phyloP scores from a whole-genome alignment of 2,888 invertebrate genomes.

The Branchellion lobata region DNA sequence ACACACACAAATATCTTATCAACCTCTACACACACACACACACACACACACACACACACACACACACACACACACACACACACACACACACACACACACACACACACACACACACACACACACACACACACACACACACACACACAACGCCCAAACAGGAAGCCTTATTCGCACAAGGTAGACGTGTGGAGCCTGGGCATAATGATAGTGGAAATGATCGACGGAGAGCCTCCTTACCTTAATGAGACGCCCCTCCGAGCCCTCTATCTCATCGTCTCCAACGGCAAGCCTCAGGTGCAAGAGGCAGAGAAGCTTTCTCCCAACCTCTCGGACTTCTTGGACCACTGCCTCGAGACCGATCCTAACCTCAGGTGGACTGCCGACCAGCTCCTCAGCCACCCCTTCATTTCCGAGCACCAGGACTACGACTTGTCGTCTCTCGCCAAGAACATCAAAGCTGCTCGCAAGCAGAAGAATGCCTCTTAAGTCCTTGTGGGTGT shows the following conservation, averaged over 20 bases:
- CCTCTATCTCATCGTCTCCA: slow-evolving; percentile 49
- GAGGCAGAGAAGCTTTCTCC: slow-evolving; percentile 75
- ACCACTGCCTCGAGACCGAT: slow-evolving; percentile 66
- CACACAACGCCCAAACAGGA: slow-evolving; percentile 66
- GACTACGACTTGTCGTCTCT: slow-evolving; percentile 80
- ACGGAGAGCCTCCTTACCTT: slow-evolving; percentile 97
- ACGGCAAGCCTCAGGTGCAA: slow-evolving; percentile 84
- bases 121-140: too few relatives aligned
- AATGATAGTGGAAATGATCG: slow-evolving; percentile 99
- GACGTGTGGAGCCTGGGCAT: slow-evolving; percentile 98
- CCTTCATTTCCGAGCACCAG: slow-evolving; percentile 91
- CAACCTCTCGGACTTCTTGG: slow-evolving; percentile 54
- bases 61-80: too few relatives aligned
- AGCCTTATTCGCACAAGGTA: slow-evolving; percentile 96
- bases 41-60: too few relatives aligned
- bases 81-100: too few relatives aligned
- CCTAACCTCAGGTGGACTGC: slow-evolving; percentile 66
- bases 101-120: too few relatives aligned
- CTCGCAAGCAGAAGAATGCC: slow-evolving; percentile 55
- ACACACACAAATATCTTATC: too few relatives aligned
- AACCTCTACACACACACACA: too few relatives aligned
- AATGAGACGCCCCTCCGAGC: slow-evolving; percentile 93
- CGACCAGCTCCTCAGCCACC: slow-evolving; percentile 72
- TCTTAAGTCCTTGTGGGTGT: background rate
- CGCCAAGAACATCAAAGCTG: slow-evolving; percentile 79